Evolutionary conservation across 2,888 invertebrate species (phyloP).

Genomic region (Bimastos eiseni): DNA sequence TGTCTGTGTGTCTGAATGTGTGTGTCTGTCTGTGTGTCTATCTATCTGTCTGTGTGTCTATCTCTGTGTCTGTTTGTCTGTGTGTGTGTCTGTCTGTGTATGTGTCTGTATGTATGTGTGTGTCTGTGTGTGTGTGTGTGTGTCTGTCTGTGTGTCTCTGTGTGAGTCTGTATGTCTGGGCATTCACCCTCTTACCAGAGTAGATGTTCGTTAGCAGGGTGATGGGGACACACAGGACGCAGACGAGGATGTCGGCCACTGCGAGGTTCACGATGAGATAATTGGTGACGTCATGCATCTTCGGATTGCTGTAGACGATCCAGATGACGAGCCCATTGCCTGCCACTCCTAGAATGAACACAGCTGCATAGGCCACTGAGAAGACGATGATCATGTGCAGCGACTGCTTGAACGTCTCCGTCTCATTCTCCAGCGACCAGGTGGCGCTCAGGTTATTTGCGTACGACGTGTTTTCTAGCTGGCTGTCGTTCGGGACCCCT

Average conservation of each 20-base stretch:
- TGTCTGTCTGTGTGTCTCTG: too few relatives aligned
- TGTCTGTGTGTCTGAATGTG: too few relatives aligned
- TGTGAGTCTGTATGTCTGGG: too few relatives aligned
- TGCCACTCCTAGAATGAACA: conserved; percentile 58
- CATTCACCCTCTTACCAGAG: conserved; percentile 44
- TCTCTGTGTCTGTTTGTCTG: too few relatives aligned
- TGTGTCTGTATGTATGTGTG: too few relatives aligned
- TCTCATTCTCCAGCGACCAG: background rate
- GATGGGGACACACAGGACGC: conserved; percentile 52
- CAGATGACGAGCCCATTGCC: conserved; percentile 61
- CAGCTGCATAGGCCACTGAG: conserved; percentile 56
- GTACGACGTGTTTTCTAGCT: background rate
- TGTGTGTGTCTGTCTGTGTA: too few relatives aligned
- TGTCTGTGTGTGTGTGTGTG: too few relatives aligned
- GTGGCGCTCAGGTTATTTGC: background rate
- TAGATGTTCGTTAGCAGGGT: conserved; percentile 51
- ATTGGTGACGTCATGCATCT: conserved; percentile 61
- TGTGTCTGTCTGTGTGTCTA: too few relatives aligned
- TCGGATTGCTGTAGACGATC: conserved; percentile 57
- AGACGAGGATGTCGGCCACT: conserved; percentile 53
- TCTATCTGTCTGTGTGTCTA: too few relatives aligned
- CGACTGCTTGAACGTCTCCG: conserved; percentile 47
- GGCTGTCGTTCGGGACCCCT: background rate
- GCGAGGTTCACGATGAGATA: conserved; percentile 56
- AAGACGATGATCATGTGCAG: conserved; percentile 52